Conservation (phyloP, 2,888 invertebrate species). For the Polyommatus icarus region DNA sequence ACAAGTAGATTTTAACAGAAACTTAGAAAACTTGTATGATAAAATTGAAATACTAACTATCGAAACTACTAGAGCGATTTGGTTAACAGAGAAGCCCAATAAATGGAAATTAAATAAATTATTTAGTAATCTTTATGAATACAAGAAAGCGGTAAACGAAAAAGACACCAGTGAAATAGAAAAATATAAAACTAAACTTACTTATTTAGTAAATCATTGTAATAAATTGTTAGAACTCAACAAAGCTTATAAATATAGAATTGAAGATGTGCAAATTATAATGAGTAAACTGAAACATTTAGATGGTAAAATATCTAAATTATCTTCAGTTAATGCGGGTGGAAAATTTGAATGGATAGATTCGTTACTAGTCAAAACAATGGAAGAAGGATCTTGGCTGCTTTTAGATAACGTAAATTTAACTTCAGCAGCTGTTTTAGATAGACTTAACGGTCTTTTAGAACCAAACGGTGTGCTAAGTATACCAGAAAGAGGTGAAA, state of each 20-base stretch:
- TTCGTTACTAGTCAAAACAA: constrained; percentile 91
- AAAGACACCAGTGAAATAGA: constrained; percentile 48
- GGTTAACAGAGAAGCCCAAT: constrained; percentile 54
- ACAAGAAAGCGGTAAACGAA: constrained; percentile 49
- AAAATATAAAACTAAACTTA: constrained; percentile 57
- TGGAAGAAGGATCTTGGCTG: constrained; percentile 91
- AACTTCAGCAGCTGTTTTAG: constrained; percentile 97
- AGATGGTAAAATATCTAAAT: constrained; percentile 66
- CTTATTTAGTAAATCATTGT: constrained; percentile 57
- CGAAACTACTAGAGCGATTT: constrained; percentile 69
- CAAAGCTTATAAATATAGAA: constrained; percentile 41
- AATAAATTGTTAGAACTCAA: constrained; percentile 49
- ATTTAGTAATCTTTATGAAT: constrained; percentile 57
- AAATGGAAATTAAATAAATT: constrained; percentile 56
- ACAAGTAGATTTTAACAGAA: constrained; percentile 89
- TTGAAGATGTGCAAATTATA: constrained; percentile 52
- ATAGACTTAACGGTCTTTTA: constrained; percentile 96
- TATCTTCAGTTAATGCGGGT: constrained; percentile 86
- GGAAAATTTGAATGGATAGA: constrained; percentile 97
- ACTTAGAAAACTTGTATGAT: constrained; percentile 85
- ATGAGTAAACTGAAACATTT: constrained; percentile 61
- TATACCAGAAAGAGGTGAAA: constrained; percentile 94
- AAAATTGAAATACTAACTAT: constrained; percentile 79
- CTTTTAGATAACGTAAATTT: constrained; percentile 96
- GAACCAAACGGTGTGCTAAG: constrained; percentile 95